Conservation (phyloP, 30 jellyfish, hydroid and myxozoan genomes). For the Aurelia aurita region DNA sequence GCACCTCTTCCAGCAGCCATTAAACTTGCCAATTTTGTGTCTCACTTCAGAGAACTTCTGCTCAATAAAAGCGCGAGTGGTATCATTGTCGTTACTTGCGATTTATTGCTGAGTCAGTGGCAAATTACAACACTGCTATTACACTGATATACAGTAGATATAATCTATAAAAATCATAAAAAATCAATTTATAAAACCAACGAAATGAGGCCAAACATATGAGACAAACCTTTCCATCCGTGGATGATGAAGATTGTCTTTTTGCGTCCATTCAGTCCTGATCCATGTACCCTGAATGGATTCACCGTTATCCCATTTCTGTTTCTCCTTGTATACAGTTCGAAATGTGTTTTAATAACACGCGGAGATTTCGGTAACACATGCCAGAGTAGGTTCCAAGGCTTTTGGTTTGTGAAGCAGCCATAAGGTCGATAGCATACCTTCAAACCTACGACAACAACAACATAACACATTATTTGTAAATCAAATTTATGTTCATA, state of each 20-base stretch:
- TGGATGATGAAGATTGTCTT: slow-evolving; percentile 64
- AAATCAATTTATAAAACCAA: too few relatives aligned
- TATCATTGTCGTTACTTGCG: too few relatives aligned
- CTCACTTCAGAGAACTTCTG: too few relatives aligned
- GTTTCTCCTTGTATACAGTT: slow-evolving; percentile 32
- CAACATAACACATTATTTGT: too few relatives aligned
- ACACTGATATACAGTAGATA: too few relatives aligned
- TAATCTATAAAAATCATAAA: too few relatives aligned
- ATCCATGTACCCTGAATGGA: slow-evolving; percentile 6
- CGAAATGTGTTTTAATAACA: slow-evolving; percentile 19
- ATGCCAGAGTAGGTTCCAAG: slow-evolving; percentile 45
- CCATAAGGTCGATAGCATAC: slow-evolving; percentile 75
- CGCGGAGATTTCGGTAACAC: slow-evolving; percentile 65
- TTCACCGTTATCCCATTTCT: slow-evolving; percentile 4
- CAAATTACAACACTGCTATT: too few relatives aligned
- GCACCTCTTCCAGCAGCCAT: too few relatives aligned
- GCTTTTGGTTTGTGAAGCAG: slow-evolving; percentile 62
- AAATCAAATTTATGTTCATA: too few relatives aligned
- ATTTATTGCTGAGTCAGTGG: too few relatives aligned
- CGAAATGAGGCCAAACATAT: neutral
- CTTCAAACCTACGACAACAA: neutral
- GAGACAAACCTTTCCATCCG: slow-evolving; percentile 68
- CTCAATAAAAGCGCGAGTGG: too few relatives aligned
- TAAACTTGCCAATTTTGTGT: too few relatives aligned
- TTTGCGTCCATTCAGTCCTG: slow-evolving; percentile 39